Base-by-base conservation (phyloP, 2,113 vertebrate genomes). In the Hyla sarda region DNA sequence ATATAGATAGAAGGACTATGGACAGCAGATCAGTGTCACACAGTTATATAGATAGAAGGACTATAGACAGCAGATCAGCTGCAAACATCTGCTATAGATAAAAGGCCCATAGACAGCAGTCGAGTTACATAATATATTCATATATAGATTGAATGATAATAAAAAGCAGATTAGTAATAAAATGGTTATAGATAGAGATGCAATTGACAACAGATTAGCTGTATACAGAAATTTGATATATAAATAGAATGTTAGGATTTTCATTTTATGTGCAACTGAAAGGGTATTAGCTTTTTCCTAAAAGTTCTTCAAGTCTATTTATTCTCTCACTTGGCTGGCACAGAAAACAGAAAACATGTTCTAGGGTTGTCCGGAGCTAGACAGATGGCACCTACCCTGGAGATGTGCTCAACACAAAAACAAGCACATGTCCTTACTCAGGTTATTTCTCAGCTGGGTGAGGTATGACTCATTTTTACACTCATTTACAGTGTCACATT, bases 341-440 rank as follows among this genome's bases (percentile, higher is more conserved):
- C 19, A 47, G 37, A 16, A 45, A 52, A n/a, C 84, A 54, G 54
- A 80, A 37, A 72, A 72, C 37, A n/a, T 74, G 28, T 47, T 82
- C 34, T 74, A 23, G 28, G 34, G 52, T 62, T 81, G 34, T 81
- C 65, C 74, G 73, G 23, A 58, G 76, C 37, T 25, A 87, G 78
- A 87, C 85, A 87, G 85, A 87, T 87, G 85, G 77, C 69, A 62
- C 37, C 85, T 60, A 50, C 85, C 85, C 77, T 74, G 52, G 85
- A 87, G 85, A 87, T 67, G 69, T 87, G 85, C 77, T 87, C 85
- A 87, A 74, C 77, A 82, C 67, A 82, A 71, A 74, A 74, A 73
- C 67, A 82, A 74, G 65, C 65, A 86, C 77, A 86, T 81, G 85
- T 86, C 77, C 65, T 73, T 48, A 21, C 50, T 79, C 62, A 78